Evolutionary conservation across 1,140 invertebrate species (phyloP).

Genomic region (Bombus waltoni): DNA sequence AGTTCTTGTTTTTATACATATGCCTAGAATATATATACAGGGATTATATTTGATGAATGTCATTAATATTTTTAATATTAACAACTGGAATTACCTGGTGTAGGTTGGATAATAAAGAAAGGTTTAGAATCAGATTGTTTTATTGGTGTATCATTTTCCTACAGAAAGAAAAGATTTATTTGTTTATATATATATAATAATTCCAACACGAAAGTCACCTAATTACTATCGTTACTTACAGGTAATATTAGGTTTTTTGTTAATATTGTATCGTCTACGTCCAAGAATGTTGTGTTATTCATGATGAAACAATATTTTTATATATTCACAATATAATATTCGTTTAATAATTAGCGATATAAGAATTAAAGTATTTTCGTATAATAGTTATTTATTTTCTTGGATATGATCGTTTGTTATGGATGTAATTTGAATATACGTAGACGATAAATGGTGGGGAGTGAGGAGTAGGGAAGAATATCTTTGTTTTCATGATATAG

Average conservation of each 20-base stretch:
- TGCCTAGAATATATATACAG: constrained; percentile 84
- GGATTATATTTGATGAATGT: constrained; percentile 2
- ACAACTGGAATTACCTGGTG: constrained; percentile 62
- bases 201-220: constrained; percentile 28
- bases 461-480: neutral
- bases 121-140: constrained; percentile 60
- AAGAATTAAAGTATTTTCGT: neutral
- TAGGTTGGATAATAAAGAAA: constrained; percentile 67
- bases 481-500: neutral
- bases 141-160: constrained; percentile 55
- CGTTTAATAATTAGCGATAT: neutral
- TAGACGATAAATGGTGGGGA: neutral
- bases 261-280: constrained; percentile 69
- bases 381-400: neutral
- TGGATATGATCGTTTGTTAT: neutral
- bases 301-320: neutral
- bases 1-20: constrained; percentile 91
- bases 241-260: constrained; percentile 69
- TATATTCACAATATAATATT: neutral
- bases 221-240: constrained; percentile 56
- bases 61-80: neutral
- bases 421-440: neutral
- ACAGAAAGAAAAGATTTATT: constrained; percentile 16
- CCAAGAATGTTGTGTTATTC: constrained; percentile 60
- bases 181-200: neutral